These are phyloP conservation scores for Scyliorhinus canicula DNA, from an alignment of 2,797 vertebrate genomes.

Conservation along the genomic window DNA sequence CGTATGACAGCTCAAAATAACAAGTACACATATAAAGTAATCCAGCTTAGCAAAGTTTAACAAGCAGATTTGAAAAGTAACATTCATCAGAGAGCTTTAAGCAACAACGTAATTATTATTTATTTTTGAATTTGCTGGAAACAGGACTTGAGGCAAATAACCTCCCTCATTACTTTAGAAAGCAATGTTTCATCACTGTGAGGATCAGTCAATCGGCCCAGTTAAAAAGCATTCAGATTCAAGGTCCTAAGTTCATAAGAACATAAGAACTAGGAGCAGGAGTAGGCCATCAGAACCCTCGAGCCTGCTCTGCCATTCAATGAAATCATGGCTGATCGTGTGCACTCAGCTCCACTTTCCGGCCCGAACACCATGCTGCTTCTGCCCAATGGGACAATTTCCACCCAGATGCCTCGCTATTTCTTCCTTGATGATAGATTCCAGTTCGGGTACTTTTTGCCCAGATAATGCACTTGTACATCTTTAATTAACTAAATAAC, in stretches of 20 bases:
- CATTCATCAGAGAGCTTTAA: neutral
- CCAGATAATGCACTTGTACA: neutral
- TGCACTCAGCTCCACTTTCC: too few species aligned
- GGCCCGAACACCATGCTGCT: too few species aligned
- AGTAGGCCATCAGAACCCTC: too few species aligned
- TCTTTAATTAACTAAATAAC: neutral
- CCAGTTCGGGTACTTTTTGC: neutral
- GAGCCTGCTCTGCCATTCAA: too few species aligned
- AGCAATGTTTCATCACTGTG: neutral
- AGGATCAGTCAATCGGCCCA: too few species aligned
- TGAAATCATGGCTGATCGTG: too few species aligned
- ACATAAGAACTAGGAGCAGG: too few species aligned
- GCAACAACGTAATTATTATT: neutral
- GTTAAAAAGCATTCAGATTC: neutral
- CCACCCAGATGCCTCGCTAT: too few species aligned
- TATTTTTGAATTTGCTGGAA: neutral
- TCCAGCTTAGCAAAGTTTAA: neutral
- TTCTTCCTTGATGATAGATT: too few species aligned
- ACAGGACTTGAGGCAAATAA: neutral
- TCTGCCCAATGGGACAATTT: too few species aligned
- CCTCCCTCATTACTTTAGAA: neutral
- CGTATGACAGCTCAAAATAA: neutral
- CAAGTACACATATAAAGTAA: neutral
- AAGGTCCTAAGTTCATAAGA: neutral
- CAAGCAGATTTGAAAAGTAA: neutral